These are phyloP conservation scores for Enteromius radiatus DNA, from an alignment of 2,797 vertebrate genomes.

Conservation along the genomic window DNA sequence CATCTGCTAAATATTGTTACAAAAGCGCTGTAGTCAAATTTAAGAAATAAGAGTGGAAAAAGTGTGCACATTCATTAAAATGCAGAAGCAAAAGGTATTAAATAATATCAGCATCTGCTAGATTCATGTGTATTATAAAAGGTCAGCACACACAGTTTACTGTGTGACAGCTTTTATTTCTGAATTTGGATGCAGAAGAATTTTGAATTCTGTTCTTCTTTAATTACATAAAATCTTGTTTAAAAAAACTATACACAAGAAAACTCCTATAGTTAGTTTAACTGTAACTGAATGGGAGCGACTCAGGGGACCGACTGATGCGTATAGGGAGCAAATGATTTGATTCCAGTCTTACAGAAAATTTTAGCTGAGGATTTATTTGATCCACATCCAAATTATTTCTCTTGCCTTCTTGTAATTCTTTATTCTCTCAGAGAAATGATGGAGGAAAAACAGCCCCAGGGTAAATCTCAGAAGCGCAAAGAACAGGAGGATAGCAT, in stretches of 20 bases:
- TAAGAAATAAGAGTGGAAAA: constrained; percentile 37
- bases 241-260: constrained; percentile 53
- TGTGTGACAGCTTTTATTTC: not conserved
- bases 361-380: constrained; percentile 68
- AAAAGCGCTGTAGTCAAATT: constrained; percentile 47
- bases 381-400: constrained; percentile 73
- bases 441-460: constrained; percentile 74
- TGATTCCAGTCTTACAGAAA: constrained; percentile 74
- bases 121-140: not conserved
- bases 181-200: constrained; percentile 1
- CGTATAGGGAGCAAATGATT: constrained; percentile 58
- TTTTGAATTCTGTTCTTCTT: constrained; percentile 31
- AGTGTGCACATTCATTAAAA: constrained; percentile 13
- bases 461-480: constrained; percentile 70
- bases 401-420: constrained; percentile 76
- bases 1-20: constrained; percentile 50
- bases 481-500: constrained; percentile 73
- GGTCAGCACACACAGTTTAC: not conserved
- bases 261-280: constrained; percentile 70
- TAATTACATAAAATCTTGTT: constrained; percentile 27
- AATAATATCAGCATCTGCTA: not conserved
- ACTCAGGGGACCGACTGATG: constrained; percentile 39
- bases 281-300: constrained; percentile 65
- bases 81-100: not conserved
- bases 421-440: constrained; percentile 77